phyloP scores from a whole-genome alignment of 1,140 invertebrate species.

The Drosophila pandora region DNA sequence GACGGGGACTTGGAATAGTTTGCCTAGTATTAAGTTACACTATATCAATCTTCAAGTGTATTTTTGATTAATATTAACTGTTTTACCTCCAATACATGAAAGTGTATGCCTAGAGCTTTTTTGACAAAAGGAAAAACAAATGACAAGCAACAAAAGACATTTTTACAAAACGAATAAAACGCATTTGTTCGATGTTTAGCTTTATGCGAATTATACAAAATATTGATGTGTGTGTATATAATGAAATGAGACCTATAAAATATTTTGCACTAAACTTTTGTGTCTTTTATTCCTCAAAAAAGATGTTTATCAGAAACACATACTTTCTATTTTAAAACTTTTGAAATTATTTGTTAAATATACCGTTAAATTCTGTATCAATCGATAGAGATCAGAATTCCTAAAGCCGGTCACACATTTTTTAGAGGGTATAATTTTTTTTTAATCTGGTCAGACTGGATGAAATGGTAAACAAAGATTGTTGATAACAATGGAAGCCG shows the following conservation, averaged over 20 bases:
- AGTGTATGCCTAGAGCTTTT: slow-evolving; percentile 24
- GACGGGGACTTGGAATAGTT: slow-evolving; percentile 24
- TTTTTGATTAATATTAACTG: slow-evolving; percentile 51
- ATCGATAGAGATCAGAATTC: neutral
- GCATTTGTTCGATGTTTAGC: slow-evolving; percentile 24
- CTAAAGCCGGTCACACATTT: neutral
- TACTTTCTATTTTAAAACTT: too few relatives aligned
- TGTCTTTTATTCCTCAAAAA: neutral
- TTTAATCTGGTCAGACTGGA: neutral
- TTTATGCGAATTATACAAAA: slow-evolving; percentile 12
- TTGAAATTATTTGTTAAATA: too few relatives aligned
- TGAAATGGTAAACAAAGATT: neutral
- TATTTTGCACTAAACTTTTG: slow-evolving; percentile 17
- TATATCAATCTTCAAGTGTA: slow-evolving; percentile 17
- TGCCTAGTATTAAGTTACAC: slow-evolving; percentile 39
- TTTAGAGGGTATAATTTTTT: too few relatives aligned
- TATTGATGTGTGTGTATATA: slow-evolving; percentile 34
- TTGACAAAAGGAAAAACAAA: slow-evolving; percentile 34
- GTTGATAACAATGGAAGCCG: slow-evolving; percentile 25
- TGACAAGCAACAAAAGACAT: slow-evolving; percentile 16
- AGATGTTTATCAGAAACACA: too few relatives aligned
- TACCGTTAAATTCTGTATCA: neutral
- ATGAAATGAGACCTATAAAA: slow-evolving; percentile 34
- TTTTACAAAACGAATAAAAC: slow-evolving; percentile 18
- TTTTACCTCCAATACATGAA: slow-evolving; percentile 38